These are phyloP conservation scores for Tipula confusa DNA, from an alignment of 2,888 invertebrate species.

Conservation along the genomic window DNA sequence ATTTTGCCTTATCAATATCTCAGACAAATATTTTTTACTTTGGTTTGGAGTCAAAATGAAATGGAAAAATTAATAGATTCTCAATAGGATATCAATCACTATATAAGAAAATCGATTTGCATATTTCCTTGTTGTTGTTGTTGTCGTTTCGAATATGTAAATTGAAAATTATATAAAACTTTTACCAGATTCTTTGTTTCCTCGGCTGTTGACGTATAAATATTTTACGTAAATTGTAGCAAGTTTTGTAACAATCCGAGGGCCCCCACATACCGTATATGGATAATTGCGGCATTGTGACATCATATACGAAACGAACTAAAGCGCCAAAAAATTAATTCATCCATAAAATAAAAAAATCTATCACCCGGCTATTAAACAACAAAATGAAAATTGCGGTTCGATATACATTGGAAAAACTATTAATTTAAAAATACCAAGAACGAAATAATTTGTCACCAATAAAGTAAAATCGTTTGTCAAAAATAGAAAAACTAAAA, in stretches of 20 bases:
- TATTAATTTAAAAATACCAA: not conserved
- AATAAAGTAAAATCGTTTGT: not conserved
- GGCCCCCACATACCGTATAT: no score
- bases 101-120: not conserved
- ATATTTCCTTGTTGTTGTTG: not conserved
- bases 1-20: not conserved
- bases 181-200: not conserved
- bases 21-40: not conserved
- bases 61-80: not conserved
- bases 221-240: not conserved
- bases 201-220: not conserved
- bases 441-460: not conserved
- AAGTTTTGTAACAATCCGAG: no score
- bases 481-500: not conserved
- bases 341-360: not conserved
- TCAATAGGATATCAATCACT: conserved; percentile 3
- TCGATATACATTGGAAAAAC: not conserved
- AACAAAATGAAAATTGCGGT: not conserved
- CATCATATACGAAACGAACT: not conserved
- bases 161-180: not conserved
- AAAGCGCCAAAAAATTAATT: not conserved
- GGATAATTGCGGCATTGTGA: not conserved
- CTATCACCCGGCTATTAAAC: not conserved
- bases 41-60: not conserved
- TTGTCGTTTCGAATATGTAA: not conserved